phyloP scores from a whole-genome alignment of 2,888 invertebrate genomes.

The Fragum whitleyi region DNA sequence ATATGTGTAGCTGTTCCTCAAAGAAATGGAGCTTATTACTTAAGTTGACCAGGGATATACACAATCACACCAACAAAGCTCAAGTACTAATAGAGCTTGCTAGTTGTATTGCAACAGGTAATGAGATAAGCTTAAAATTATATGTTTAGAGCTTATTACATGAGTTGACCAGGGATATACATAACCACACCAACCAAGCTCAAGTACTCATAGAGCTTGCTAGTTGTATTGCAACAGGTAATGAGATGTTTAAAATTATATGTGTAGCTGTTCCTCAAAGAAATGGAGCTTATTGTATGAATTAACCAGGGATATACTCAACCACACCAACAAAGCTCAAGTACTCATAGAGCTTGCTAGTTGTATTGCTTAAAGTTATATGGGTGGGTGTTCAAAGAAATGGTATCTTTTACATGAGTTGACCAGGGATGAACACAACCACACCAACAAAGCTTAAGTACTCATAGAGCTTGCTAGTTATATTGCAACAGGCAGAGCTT shows the following conservation, averaged over 20 bases:
- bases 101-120: constrained; percentile 87
- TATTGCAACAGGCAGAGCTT: constrained; percentile 87
- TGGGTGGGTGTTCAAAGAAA: constrained; percentile 89
- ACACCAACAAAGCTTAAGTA: constrained; percentile 89
- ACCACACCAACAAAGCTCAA: constrained; percentile 88
- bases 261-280: constrained; percentile 86
- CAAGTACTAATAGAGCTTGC: constrained; percentile 90
- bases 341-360: constrained; percentile 89
- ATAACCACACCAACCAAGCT: constrained; percentile 88
- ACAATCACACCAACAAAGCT: constrained; percentile 88
- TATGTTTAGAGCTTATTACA: constrained; percentile 88
- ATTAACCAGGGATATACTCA: constrained; percentile 88
- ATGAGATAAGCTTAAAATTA: background rate
- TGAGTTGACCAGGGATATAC: constrained; percentile 88
- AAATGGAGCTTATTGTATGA: constrained; percentile 89
- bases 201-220: constrained; percentile 90
- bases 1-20: constrained; percentile 84
- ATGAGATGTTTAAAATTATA: background rate
- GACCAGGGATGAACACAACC: constrained; percentile 87
- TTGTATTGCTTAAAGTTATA: constrained; percentile 87
- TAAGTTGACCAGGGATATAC: constrained; percentile 88
- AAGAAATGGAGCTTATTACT: constrained; percentile 89
- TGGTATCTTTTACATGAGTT: constrained; percentile 89
- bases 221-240: constrained; percentile 87
- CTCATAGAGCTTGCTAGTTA: constrained; percentile 89